phyloP scores from a whole-genome alignment of 2,888 invertebrate genomes.

The Drosophila leonis region DNA sequence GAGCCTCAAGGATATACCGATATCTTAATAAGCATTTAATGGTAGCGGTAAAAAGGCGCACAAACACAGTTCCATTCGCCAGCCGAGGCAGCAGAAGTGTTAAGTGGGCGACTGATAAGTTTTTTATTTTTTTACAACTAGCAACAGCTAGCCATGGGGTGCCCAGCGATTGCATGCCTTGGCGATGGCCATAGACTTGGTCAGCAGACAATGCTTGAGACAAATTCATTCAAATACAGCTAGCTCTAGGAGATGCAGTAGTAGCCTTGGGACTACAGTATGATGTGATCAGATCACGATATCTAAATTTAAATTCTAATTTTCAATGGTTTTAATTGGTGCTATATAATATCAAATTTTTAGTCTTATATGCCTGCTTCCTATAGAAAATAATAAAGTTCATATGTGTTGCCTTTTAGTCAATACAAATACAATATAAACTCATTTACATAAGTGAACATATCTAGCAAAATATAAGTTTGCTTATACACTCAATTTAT shows the following conservation, averaged over 20 bases:
- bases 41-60: slow-evolving; percentile 72
- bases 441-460: not conserved
- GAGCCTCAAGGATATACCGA: slow-evolving; percentile 24
- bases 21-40: slow-evolving; percentile 82
- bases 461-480: not conserved
- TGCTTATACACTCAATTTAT: not conserved
- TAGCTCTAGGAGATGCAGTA: not conserved
- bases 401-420: too few species aligned
- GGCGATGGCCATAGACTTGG: too few species aligned
- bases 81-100: slow-evolving; percentile 48
- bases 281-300: not conserved
- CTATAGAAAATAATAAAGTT: too few species aligned
- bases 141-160: slow-evolving; percentile 24
- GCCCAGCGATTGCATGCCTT: slow-evolving; percentile 6
- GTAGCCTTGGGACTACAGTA: not conserved
- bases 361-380: too few species aligned
- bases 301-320: too few species aligned
- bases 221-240: slow-evolving; percentile 9
- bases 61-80: slow-evolving; percentile 46
- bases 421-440: not conserved
- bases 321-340: too few species aligned
- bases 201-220: not conserved
- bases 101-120: slow-evolving; percentile 50
- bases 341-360: too few species aligned
- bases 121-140: not conserved